Conservation (phyloP, 2,888 invertebrate genomes). For the Caenorhabditis afra region DNA sequence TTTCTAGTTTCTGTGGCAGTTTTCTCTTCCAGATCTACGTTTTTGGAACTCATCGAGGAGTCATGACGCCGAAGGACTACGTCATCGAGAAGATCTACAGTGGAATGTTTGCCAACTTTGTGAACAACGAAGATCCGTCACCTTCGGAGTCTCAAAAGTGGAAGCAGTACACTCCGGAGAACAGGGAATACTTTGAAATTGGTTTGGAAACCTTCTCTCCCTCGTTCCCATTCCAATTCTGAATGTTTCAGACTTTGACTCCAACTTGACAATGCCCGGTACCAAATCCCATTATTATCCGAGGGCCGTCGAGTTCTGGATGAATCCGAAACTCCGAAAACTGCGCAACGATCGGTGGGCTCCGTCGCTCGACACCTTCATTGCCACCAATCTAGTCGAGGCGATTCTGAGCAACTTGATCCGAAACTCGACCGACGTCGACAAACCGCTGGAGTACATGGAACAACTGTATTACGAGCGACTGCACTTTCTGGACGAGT, state of each 20-base stretch:
- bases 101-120: slow-evolving; percentile 42
- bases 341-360: slow-evolving; percentile 1
- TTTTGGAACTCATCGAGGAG: slow-evolving; percentile 39
- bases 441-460: background rate
- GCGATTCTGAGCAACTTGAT: background rate
- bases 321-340: background rate
- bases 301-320: slow-evolving; percentile 28
- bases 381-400: background rate
- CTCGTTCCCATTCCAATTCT: too few relatives aligned
- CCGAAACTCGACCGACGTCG: background rate
- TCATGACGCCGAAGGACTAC: slow-evolving; percentile 31
- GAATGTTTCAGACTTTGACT: slow-evolving; percentile 31
- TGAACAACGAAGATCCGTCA: slow-evolving; percentile 36
- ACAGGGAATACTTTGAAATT: slow-evolving; percentile 39
- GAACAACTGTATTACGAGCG: slow-evolving; percentile 3
- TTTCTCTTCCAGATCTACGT: slow-evolving; percentile 30
- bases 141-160: slow-evolving; percentile 21
- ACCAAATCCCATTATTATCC: slow-evolving; percentile 8
- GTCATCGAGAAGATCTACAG: slow-evolving; percentile 35
- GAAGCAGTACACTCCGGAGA: slow-evolving; percentile 8
- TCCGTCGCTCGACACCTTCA: slow-evolving; percentile 2
- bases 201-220: background rate
- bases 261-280: slow-evolving; percentile 45
- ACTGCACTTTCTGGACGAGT: background rate
- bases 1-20: too few relatives aligned